Base-by-base conservation (phyloP, 2,797 vertebrate species). In the Karalla daura region DNA sequence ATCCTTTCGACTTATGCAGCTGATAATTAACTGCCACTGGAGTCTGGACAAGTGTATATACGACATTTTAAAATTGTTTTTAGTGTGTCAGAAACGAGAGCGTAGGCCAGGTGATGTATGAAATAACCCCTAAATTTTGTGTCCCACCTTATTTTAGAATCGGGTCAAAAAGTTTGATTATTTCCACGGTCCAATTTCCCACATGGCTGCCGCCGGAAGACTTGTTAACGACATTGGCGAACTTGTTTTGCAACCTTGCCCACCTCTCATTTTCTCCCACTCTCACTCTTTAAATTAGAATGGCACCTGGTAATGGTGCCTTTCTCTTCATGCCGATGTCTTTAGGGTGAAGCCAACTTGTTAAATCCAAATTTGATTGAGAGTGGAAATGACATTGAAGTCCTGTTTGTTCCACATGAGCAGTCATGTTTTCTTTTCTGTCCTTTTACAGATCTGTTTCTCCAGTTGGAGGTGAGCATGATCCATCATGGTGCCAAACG, bases 381-480 rank as follows among this genome's bases (percentile, higher is more conserved):
- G 20, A 15, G 15, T 25, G n/a, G 45, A 23, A 17, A 27, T 49
- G 7, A 24, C 20, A 21, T 15, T 23, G 1, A 63, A 24, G 9
- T n/a, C 1, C 2, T 0, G 7, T 50, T 47, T 56, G 1, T 36
- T 28, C 2, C 32, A 12, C 7, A 21, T 46, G 23, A 33, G 47
- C 4, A 3, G 0, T 7, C 15, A 9, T 49, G 5, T 52, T 71
- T 60, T n/a, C n/a, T n/a, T n/a, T 56, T 62, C 4, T 65, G 37
- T 46, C 7, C 21, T 35, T 81, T 76, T 91, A 77, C 94, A 99
- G 98, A 99, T 77, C 93, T 99, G 46, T 99, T 99, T 88, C 94
- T 98, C 25, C 96, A 98, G 74, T 94, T 99, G 56, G 98, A 99
- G 93, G 98, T 99, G 91, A 96, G 95, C 37, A 5, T 15, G 17